A percentile compares a stretch with the other conserved stretches of the same genome.
Evolutionary conservation across 2,888 invertebrate genomes (phyloP).

Genomic region (Tinea semifulvella): DNA sequence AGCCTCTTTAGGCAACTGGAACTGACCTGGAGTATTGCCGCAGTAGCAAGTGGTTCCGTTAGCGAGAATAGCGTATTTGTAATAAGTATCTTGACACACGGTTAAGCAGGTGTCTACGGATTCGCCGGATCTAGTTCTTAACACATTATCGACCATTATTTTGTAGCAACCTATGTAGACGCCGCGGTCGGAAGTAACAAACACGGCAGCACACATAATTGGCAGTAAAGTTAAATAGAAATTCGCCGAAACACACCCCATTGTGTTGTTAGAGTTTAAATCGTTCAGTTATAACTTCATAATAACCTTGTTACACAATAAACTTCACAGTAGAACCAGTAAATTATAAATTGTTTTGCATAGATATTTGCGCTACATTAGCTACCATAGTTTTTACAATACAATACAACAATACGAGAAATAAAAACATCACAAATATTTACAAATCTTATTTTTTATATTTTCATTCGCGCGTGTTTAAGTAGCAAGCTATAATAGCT

Average conservation of each 20-base stretch:
- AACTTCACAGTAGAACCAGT: too few species aligned
- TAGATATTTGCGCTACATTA: too few species aligned
- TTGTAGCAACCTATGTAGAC: conserved; percentile 54
- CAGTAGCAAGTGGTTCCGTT: conserved; percentile 57
- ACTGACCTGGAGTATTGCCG: conserved; percentile 47
- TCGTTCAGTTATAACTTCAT: neutral
- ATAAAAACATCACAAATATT: too few species aligned
- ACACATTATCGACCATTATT: conserved; percentile 35
- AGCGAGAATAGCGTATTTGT: conserved; percentile 49
- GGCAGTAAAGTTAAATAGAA: neutral
- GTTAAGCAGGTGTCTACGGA: conserved; percentile 54
- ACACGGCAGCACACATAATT: neutral
- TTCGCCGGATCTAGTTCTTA: conserved; percentile 55
- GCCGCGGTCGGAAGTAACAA: conserved; percentile 37
- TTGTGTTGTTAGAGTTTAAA: neutral
- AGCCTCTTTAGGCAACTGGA: conserved; percentile 43
- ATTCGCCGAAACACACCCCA: conserved; percentile 19
- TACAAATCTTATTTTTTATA: too few species aligned
- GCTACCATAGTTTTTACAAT: too few species aligned
- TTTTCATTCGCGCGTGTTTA: too few species aligned
- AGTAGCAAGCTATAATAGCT: too few species aligned
- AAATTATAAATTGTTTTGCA: too few species aligned
- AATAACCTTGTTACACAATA: too few species aligned
- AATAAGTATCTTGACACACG: conserved; percentile 55
- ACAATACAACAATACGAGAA: too few species aligned